These are phyloP conservation scores for Amazona guildingii DNA, from an alignment of 2,113 vertebrate genomes.

Conservation along the genomic window DNA sequence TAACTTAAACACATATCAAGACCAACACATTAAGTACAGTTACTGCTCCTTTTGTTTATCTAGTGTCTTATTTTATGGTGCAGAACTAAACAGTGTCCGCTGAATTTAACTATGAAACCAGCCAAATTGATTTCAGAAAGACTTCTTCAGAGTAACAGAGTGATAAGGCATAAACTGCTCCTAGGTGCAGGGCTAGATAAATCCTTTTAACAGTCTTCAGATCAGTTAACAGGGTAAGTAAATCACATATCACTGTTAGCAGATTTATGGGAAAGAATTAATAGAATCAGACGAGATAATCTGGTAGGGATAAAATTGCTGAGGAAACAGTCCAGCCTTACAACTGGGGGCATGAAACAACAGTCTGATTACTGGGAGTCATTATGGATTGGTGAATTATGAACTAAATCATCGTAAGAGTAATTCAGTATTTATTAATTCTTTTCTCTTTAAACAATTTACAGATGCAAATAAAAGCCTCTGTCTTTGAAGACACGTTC, in stretches of 20 bases:
- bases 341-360: slow-evolving; percentile 66
- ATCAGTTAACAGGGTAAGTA: slow-evolving; percentile 79
- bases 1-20: slow-evolving; percentile 32
- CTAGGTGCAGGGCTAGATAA: slow-evolving; percentile 73
- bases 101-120: slow-evolving; percentile 61
- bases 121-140: slow-evolving; percentile 69
- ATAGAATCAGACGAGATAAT: slow-evolving; percentile 84
- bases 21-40: slow-evolving; percentile 30
- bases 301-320: slow-evolving; percentile 80
- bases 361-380: slow-evolving; percentile 72
- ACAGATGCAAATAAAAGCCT: slow-evolving; percentile 73
- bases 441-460: slow-evolving; percentile 80
- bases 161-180: slow-evolving; percentile 62
- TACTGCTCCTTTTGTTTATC: slow-evolving; percentile 63
- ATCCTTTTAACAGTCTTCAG: slow-evolving; percentile 80
- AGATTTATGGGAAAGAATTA: slow-evolving; percentile 83
- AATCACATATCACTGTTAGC: slow-evolving; percentile 81
- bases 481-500: slow-evolving; percentile 79
- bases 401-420: slow-evolving; percentile 74
- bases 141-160: slow-evolving; percentile 51
- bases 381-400: slow-evolving; percentile 77
- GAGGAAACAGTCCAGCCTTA: slow-evolving; percentile 75
- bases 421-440: slow-evolving; percentile 82
- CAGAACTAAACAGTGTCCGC: slow-evolving; percentile 61
- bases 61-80: slow-evolving; percentile 59